phyloP scores from a whole-genome alignment of 2,113 vertebrate genomes.

The Pantherophis guttatus region DNA sequence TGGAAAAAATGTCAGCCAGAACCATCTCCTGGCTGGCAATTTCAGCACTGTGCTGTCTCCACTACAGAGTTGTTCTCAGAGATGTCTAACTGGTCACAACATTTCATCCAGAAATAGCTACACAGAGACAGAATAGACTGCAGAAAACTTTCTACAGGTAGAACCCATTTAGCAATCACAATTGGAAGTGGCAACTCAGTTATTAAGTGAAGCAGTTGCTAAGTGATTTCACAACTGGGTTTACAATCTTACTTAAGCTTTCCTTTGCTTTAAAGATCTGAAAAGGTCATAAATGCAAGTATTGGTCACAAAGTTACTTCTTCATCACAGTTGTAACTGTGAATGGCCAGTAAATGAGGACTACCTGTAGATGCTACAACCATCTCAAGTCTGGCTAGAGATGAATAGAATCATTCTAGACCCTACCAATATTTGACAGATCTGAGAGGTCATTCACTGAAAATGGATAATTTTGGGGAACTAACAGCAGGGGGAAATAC shows the following conservation, averaged over 20 bases:
- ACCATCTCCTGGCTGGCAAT: too few species aligned
- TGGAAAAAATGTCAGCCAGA: too few species aligned
- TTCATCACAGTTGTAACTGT: neutral
- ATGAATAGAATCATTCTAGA: neutral
- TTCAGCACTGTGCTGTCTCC: too few species aligned
- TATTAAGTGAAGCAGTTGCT: too few species aligned
- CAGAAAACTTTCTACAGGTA: too few species aligned
- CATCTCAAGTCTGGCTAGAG: neutral
- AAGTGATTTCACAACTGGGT: too few species aligned
- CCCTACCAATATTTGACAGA: neutral
- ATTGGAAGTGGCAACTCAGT: too few species aligned
- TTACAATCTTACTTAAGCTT: neutral
- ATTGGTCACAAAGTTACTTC: neutral
- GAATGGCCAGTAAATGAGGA: neutral
- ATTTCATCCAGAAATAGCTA: too few species aligned
- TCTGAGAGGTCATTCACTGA: neutral
- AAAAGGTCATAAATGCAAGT: neutral
- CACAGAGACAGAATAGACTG: too few species aligned
- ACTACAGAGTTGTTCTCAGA: too few species aligned
- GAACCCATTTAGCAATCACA: too few species aligned
- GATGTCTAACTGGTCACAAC: too few species aligned
- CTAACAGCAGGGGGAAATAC: neutral
- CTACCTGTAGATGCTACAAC: neutral
- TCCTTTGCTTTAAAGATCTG: neutral
- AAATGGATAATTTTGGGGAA: neutral